Conservation (phyloP, 2,888 invertebrate species). For the Mactromeris polynyma region DNA sequence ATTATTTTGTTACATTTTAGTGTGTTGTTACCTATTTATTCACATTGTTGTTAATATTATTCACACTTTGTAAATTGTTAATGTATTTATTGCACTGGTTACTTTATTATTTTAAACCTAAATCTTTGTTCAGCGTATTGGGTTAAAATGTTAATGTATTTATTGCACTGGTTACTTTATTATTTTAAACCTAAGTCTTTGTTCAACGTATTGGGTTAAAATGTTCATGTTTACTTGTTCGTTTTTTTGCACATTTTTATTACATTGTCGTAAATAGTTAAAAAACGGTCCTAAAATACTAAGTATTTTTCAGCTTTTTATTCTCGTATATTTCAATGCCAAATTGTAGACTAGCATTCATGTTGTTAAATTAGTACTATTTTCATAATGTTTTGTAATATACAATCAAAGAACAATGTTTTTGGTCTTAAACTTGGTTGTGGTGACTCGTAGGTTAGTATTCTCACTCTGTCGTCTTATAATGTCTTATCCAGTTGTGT, state of each 20-base stretch:
- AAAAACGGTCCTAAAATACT: background rate
- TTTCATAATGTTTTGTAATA: constrained; percentile 40
- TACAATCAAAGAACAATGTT: constrained; percentile 24
- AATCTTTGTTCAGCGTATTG: constrained; percentile 36
- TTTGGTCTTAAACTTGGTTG: constrained; percentile 29
- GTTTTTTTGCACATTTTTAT: constrained; percentile 40
- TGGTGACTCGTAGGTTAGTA: constrained; percentile 33
- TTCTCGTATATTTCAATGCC: constrained; percentile 15
- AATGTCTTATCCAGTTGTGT: background rate
- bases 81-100: constrained; percentile 45
- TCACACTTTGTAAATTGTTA: constrained; percentile 52
- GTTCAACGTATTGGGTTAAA: constrained; percentile 39
- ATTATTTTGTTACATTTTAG: constrained; percentile 25
- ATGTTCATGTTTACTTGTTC: constrained; percentile 49
- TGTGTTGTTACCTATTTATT: constrained; percentile 64
- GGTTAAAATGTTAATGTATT: constrained; percentile 43
- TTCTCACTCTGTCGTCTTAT: constrained; percentile 3
- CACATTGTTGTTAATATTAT: constrained; percentile 68
- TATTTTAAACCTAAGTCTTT: constrained; percentile 42
- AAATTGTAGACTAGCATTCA: constrained; percentile 23
- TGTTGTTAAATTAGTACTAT: constrained; percentile 43
- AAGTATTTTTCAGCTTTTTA: constrained; percentile 24
- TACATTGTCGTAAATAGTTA: constrained; percentile 9
- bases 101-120: constrained; percentile 37
- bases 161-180: constrained; percentile 39